A percentile compares a stretch with the other conserved stretches of the same genome.
Evolutionary conservation across 2,888 invertebrate species (phyloP).

Genomic region (Drosophila helvetica): DNA sequence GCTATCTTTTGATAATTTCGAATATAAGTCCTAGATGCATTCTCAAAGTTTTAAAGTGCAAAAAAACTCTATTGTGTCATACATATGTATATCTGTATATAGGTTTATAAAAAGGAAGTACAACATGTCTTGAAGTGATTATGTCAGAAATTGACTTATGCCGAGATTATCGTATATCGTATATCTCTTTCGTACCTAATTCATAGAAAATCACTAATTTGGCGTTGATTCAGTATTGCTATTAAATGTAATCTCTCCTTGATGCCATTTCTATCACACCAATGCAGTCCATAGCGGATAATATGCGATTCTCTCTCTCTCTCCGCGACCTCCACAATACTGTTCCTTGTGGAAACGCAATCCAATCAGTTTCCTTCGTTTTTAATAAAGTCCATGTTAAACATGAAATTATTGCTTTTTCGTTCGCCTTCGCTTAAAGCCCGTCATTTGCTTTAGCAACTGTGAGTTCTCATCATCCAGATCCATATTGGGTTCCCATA

Average conservation of each 20-base stretch:
- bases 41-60: conserved; percentile 53
- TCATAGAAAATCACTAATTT: conserved; percentile 71
- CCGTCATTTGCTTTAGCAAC: conserved; percentile 87
- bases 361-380: conserved; percentile 14
- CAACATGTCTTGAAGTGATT: conserved; percentile 63
- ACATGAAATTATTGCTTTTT: conserved; percentile 73
- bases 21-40: conserved; percentile 41
- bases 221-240: conserved; percentile 70
- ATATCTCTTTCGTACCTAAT: conserved; percentile 43
- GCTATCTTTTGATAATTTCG: conserved; percentile 31
- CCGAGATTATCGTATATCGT: conserved; percentile 15
- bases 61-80: conserved; percentile 47
- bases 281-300: conserved; percentile 61
- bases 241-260: conserved; percentile 55
- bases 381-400: conserved; percentile 22
- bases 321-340: conserved; percentile 40
- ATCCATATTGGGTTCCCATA: conserved; percentile 87
- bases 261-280: conserved; percentile 62
- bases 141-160: conserved; percentile 72
- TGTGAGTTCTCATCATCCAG: conserved; percentile 89
- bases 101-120: conserved; percentile 66
- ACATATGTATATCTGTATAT: conserved; percentile 21
- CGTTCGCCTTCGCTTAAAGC: conserved; percentile 85
- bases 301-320: conserved; percentile 33
- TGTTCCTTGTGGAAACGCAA: conserved; percentile 16